These are phyloP conservation scores for Synchiropus splendidus DNA, from an alignment of 2,113 vertebrate genomes.

Conservation along the genomic window DNA sequence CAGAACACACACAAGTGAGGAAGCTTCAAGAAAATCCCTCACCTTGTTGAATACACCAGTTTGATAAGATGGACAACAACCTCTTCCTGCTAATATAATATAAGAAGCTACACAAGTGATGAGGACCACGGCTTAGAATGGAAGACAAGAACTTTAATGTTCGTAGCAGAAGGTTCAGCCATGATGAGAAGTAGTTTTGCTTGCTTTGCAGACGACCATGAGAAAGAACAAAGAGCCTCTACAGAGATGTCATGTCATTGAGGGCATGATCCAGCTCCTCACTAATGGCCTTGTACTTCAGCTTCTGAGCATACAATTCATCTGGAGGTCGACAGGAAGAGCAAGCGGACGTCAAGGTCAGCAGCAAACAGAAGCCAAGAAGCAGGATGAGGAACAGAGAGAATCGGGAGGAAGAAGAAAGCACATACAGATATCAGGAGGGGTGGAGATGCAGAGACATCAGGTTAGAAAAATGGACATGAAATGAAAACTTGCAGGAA, in stretches of 20 bases:
- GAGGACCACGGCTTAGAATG: too few species aligned
- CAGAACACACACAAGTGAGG: background rate
- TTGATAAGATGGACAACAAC: slow-evolving; percentile 30
- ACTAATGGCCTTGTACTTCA: slow-evolving; percentile 91
- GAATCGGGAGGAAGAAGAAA: slow-evolving; percentile 34
- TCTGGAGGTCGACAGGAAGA: slow-evolving; percentile 65
- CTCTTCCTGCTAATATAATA: slow-evolving; percentile 16
- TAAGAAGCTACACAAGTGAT: slow-evolving; percentile 6
- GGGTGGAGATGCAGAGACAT: slow-evolving; percentile 30
- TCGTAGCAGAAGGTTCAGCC: too few species aligned
- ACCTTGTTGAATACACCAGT: too few species aligned
- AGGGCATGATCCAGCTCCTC: slow-evolving; percentile 89
- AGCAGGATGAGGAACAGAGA: slow-evolving; percentile 25
- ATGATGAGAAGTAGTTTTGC: too few species aligned
- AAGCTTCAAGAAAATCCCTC: too few species aligned
- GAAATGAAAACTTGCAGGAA: slow-evolving; percentile 31
- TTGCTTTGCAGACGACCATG: background rate
- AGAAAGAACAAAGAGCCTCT: slow-evolving; percentile 36
- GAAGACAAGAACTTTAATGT: too few species aligned
- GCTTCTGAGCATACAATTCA: slow-evolving; percentile 86
- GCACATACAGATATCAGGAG: background rate
- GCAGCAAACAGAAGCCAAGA: slow-evolving; percentile 43
- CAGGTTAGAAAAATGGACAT: too few species aligned
- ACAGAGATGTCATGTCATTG: slow-evolving; percentile 85
- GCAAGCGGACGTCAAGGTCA: slow-evolving; percentile 45